Percentiles rank a stretch among this genome's conserved stretches.
phyloP scores from a whole-genome alignment of 2,113 vertebrate genomes.

The Rhabdomys dilectus region DNA sequence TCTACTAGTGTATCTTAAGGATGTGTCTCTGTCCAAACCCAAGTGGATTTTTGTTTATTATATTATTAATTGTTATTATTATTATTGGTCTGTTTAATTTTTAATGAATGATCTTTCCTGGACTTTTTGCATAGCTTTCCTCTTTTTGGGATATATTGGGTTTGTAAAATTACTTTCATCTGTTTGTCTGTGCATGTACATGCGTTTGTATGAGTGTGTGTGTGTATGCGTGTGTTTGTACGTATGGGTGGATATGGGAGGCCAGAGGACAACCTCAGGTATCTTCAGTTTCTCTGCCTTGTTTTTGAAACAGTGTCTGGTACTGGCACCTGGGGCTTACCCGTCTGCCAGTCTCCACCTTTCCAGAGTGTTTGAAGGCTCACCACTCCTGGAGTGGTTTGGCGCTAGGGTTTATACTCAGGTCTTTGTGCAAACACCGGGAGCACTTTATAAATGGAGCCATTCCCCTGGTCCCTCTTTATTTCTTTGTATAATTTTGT shows the following conservation, averaged over 20 bases:
- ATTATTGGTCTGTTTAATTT: neutral
- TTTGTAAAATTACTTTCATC: neutral
- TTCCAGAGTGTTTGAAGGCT: no score
- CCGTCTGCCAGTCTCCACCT: neutral
- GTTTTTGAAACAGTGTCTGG: neutral
- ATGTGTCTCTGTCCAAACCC: neutral
- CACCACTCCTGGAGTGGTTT: neutral
- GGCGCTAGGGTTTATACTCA: no score
- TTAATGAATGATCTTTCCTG: neutral
- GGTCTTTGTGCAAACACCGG: neutral
- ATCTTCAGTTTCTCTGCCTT: neutral
- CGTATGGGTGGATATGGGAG: neutral
- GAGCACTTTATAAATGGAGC: no score
- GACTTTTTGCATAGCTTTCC: neutral
- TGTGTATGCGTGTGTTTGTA: neutral
- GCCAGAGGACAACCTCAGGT: neutral
- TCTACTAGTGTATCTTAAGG: no score
- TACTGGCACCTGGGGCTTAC: neutral
- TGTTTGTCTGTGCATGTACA: neutral
- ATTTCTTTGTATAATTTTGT: neutral
- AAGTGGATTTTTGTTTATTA: neutral
- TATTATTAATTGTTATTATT: no score
- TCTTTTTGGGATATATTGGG: conserved; percentile 4
- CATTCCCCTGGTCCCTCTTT: no score
- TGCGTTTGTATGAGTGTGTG: neutral